A percentile compares a stretch with the other conserved stretches of the same genome.
phyloP scores from a whole-genome alignment of 2,888 invertebrate species.

The Scotopteryx bipunctaria region DNA sequence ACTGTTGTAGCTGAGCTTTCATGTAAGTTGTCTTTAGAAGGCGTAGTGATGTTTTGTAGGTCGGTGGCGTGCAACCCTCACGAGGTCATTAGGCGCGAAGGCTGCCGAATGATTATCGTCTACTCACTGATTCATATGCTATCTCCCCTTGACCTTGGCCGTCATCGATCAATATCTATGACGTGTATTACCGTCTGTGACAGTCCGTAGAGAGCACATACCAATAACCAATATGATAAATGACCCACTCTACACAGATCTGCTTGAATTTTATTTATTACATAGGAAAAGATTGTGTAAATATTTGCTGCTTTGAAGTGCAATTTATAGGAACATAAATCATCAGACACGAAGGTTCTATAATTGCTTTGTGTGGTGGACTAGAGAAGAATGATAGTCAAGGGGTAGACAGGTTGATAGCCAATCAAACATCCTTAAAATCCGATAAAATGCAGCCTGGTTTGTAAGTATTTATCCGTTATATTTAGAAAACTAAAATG shows the following conservation, averaged over 20 bases:
- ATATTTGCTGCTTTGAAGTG: slow-evolving; percentile 19
- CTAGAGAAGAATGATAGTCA: slow-evolving; percentile 10
- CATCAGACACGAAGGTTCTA: slow-evolving; percentile 12
- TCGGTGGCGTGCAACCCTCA: slow-evolving; percentile 24
- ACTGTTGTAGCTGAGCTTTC: slow-evolving; percentile 45
- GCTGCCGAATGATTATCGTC: slow-evolving; percentile 45
- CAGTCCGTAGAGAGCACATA: slow-evolving; percentile 38
- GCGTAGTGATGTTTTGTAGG: slow-evolving; percentile 33
- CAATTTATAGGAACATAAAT: slow-evolving; percentile 18
- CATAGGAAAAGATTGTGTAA: slow-evolving; percentile 28
- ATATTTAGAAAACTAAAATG: slow-evolving; percentile 30
- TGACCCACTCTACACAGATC: slow-evolving; percentile 46
- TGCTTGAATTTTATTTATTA: slow-evolving; percentile 46
- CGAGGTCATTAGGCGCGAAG: slow-evolving; percentile 48
- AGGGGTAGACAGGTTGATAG: slow-evolving; percentile 13
- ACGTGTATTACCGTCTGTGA: slow-evolving; percentile 44
- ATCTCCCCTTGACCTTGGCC: slow-evolving; percentile 68
- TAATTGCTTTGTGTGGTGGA: slow-evolving; percentile 20
- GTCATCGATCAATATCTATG: slow-evolving; percentile 68
- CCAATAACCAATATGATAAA: slow-evolving; percentile 50
- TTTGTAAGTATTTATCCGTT: not conserved
- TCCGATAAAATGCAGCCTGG: slow-evolving; percentile 9
- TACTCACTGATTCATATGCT: slow-evolving; percentile 49
- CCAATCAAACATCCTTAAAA: slow-evolving; percentile 7
- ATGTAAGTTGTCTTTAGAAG: slow-evolving; percentile 33